Conservation (phyloP, 2,888 invertebrate genomes). For the Fragum whitleyi region DNA sequence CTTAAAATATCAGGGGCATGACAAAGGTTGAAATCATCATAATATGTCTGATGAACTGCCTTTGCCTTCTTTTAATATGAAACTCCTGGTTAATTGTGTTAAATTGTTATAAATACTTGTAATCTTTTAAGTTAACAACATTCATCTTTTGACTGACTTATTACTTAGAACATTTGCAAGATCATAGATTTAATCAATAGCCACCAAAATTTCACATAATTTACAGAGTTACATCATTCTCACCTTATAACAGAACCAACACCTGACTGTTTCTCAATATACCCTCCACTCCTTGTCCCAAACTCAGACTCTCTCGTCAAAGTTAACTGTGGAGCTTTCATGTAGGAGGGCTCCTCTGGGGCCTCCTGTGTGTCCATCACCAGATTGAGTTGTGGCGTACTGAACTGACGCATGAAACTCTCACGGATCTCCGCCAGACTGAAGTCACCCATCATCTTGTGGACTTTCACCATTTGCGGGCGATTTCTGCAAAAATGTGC, state of each 20-base stretch:
- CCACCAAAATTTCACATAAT: no score
- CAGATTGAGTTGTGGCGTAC: slow-evolving; percentile 76
- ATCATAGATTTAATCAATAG: no score
- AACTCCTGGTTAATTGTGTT: no score
- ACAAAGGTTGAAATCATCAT: no score
- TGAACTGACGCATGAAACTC: slow-evolving; percentile 98
- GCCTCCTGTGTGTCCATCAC: slow-evolving; percentile 76
- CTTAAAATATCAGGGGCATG: no score
- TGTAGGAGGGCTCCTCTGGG: slow-evolving; percentile 67
- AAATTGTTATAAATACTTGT: no score
- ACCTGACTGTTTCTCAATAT: slow-evolving; percentile 89
- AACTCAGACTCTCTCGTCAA: slow-evolving; percentile 73
- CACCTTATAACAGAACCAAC: slow-evolving; percentile 95
- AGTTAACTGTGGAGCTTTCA: slow-evolving; percentile 72
- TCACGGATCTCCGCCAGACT: slow-evolving; percentile 92
- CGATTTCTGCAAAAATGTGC: slow-evolving; percentile 90
- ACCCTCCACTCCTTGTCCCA: slow-evolving; percentile 76
- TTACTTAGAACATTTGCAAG: no score
- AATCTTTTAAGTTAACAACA: no score
- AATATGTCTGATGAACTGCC: no score
- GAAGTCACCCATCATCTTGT: slow-evolving; percentile 93
- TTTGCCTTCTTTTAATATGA: no score
- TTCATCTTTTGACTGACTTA: no score
- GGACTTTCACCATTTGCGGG: slow-evolving; percentile 97
- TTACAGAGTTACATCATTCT: no score